Evolutionary conservation across 2,888 invertebrate genomes (phyloP).

Genomic region (Ethmia dodecea): DNA sequence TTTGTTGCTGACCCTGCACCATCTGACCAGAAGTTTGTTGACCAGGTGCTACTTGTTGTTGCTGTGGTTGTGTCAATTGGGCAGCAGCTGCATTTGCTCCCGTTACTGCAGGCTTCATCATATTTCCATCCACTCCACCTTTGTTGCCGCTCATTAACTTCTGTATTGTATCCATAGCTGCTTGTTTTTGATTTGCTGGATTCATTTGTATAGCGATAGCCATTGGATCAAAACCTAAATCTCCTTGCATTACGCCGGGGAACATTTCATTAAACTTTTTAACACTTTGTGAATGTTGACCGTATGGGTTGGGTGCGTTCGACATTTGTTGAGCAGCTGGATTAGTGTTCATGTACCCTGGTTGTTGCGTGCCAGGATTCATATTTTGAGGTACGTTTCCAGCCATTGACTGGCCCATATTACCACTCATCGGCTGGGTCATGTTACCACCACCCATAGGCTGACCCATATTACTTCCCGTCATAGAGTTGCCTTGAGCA

Average conservation of each 20-base stretch:
- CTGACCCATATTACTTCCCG: constrained; percentile 16
- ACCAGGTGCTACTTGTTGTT: neutral
- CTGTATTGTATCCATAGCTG: constrained; percentile 47
- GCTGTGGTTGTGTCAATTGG: constrained; percentile 2
- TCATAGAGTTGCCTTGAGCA: constrained; percentile 19
- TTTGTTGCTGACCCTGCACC: constrained; percentile 13
- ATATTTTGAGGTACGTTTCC: neutral
- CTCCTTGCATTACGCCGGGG: constrained; percentile 53
- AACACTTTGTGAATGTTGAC: constrained; percentile 47
- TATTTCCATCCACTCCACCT: constrained; percentile 5
- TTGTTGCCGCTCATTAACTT: constrained; percentile 40
- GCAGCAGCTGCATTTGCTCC: constrained; percentile 26
- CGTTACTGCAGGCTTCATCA: constrained; percentile 24
- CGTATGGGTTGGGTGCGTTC: constrained; percentile 16
- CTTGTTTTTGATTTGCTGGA: constrained; percentile 54
- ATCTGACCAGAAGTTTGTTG: constrained; percentile 3
- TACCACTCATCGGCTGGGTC: constrained; percentile 9
- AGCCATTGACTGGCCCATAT: neutral
- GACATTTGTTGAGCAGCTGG: constrained; percentile 24
- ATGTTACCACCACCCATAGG: constrained; percentile 5
- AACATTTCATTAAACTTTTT: constrained; percentile 64
- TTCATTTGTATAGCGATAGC: constrained; percentile 69
- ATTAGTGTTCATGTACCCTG: constrained; percentile 12
- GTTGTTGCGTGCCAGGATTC: constrained; percentile 3
- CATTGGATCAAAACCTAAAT: constrained; percentile 67